Base-by-base conservation (phyloP, 2,113 vertebrate genomes). In the Chamaetylas fuelleborni region DNA sequence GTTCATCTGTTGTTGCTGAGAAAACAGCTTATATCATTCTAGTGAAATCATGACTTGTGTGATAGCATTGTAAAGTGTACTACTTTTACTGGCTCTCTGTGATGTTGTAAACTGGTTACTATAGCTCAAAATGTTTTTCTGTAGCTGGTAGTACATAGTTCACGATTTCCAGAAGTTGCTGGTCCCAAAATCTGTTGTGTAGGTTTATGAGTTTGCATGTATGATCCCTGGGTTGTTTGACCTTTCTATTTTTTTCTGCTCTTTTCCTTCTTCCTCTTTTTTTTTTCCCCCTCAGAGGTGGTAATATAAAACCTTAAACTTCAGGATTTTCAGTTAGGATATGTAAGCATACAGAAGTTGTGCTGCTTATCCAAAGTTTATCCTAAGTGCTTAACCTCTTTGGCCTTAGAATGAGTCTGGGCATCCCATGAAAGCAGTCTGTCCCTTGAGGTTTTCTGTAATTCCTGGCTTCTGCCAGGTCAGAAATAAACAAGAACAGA, bases 301-400 rank as follows among this genome's bases (percentile, higher is more conserved):
- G 31, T 48, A 38, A 26, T 67, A 48, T 12, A 57, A 82, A 91
- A 58, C 42, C 54, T 38, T 80, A 34, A 88, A 90, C 34, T 92
- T 91, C 45, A 72, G 82, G 25, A 61, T 83, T 91, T 95, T 85
- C 36, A 6, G 18, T 77, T 83, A 93, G 76, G 45, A 72, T 47
- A 18, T 40, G 26, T 50, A 91, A 89, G 83, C 16, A 17, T 90
- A 61, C 62, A 88, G 88, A 90, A 94, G 51, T 93, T 92, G 60
- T 86, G 58, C 73, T 88, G 45, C 74, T 96, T 96, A 93, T 94
- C 86, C 60, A 77, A 92, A 96, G 66, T 95, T 96, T 96, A 93
- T 92, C 95, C 5, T 11, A 82, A 88, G 50, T 79, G 31, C 91
- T 96, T 97, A 97, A 95, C 92, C 78, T 94, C 71, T 93, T 72